phyloP scores from a whole-genome alignment of 2,797 vertebrate species.

The Onychomys leucogaster region DNA sequence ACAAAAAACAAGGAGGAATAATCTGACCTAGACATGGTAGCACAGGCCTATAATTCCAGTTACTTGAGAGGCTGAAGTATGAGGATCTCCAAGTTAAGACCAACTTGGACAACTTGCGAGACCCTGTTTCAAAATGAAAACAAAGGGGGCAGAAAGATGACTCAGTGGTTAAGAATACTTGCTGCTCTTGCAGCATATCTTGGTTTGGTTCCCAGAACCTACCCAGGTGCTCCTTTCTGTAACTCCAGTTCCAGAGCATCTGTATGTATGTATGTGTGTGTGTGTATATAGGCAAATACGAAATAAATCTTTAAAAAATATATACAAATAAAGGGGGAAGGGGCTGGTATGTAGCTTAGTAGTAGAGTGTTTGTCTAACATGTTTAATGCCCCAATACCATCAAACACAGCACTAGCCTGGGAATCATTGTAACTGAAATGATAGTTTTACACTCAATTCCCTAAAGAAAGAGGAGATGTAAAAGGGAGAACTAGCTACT shows the following conservation, averaged over 20 bases:
- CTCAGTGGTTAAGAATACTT: background rate
- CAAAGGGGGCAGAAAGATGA: background rate
- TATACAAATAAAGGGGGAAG: background rate
- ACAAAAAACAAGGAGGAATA: background rate
- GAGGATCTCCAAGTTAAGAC: background rate
- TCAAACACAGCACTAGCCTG: background rate
- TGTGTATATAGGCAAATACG: background rate
- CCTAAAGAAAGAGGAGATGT: background rate
- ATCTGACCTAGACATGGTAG: background rate
- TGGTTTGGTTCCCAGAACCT: background rate
- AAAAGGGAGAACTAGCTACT: background rate
- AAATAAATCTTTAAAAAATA: background rate
- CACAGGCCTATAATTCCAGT: background rate
- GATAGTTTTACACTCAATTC: constrained; percentile 53
- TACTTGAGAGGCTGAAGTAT: background rate
- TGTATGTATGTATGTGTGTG: no score
- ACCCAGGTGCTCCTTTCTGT: background rate
- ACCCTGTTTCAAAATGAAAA: background rate
- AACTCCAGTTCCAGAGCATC: background rate
- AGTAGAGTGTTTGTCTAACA: background rate
- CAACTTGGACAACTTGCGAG: background rate
- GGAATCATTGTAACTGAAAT: background rate
- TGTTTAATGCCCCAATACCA: background rate
- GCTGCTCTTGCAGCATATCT: background rate
- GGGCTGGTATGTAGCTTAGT: background rate